A percentile compares a stretch with the other conserved stretches of the same genome.
Conservation (phyloP, 2,888 invertebrate species). For the Oeneis ivallda region DNA sequence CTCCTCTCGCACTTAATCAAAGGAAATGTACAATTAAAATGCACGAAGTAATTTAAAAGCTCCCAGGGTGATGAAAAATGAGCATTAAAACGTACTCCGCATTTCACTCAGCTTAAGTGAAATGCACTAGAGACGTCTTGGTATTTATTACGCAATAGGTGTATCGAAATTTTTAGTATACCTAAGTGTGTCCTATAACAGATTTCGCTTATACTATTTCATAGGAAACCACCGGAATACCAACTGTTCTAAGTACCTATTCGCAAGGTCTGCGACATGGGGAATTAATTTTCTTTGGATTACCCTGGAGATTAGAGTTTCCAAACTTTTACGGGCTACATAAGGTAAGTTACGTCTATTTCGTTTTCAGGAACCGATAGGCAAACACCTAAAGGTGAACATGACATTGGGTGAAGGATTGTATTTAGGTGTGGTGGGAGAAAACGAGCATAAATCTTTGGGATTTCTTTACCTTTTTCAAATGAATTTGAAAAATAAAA, state of each 20-base stretch:
- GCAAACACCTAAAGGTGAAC: no score
- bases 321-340: no score
- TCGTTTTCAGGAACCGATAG: no score
- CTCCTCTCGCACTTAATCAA: constrained; percentile 13
- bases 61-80: constrained; percentile 17
- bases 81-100: constrained; percentile 9
- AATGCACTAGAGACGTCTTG: constrained; percentile 11
- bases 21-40: constrained; percentile 19
- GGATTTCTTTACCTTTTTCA: no score
- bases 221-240: not conserved
- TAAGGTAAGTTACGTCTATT: no score
- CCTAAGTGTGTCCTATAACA: not conserved
- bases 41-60: constrained; percentile 18
- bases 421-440: no score
- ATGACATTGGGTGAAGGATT: no score
- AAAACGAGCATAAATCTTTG: no score
- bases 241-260: not conserved
- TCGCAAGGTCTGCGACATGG: not conserved
- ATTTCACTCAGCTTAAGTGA: constrained; percentile 19
- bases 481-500: no score
- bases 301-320: no score
- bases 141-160: not conserved
- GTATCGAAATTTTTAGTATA: constrained; percentile 8
- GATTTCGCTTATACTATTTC: not conserved
- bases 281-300: not conserved